Conservation (phyloP, 2,797 vertebrate genomes). For the Halcyon leucocephala region DNA sequence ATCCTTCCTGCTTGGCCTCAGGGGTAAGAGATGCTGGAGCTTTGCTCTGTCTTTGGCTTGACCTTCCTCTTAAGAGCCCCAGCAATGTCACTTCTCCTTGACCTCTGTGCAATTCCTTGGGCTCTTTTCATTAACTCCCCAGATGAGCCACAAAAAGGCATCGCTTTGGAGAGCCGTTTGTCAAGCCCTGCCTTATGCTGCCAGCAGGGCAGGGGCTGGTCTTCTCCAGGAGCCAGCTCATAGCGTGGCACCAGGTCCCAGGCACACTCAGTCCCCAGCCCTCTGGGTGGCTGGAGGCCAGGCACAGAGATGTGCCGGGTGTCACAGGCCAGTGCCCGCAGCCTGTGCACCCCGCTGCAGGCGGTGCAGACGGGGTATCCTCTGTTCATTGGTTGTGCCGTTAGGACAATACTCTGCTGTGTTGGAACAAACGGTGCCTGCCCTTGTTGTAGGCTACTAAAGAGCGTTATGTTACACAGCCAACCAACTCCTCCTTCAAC, state of each 20-base stretch:
- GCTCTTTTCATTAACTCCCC: neutral
- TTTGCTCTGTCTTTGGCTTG: neutral
- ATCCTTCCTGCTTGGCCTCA: neutral
- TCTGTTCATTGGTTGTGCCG: neutral
- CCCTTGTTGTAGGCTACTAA: neutral
- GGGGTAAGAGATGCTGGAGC: neutral
- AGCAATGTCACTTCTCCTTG: neutral
- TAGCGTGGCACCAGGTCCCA: accelerated
- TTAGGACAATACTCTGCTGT: neutral
- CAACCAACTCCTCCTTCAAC: neutral
- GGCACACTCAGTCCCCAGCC: accelerated
- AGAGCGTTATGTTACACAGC: neutral
- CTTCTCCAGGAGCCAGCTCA: neutral
- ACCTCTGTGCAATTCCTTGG: neutral
- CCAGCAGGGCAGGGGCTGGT: neutral
- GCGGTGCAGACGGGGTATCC: neutral
- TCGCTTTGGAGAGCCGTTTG: accelerated
- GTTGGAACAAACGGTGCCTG: neutral
- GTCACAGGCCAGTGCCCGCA: neutral
- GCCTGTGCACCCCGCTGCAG: neutral
- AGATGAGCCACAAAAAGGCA: neutral
- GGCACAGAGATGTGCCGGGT: neutral
- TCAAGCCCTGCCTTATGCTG: neutral
- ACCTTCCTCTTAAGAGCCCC: neutral
- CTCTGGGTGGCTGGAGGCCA: neutral